Evolutionary conservation across 2,888 invertebrate species (phyloP).

Genomic region (Brachyptera putata): DNA sequence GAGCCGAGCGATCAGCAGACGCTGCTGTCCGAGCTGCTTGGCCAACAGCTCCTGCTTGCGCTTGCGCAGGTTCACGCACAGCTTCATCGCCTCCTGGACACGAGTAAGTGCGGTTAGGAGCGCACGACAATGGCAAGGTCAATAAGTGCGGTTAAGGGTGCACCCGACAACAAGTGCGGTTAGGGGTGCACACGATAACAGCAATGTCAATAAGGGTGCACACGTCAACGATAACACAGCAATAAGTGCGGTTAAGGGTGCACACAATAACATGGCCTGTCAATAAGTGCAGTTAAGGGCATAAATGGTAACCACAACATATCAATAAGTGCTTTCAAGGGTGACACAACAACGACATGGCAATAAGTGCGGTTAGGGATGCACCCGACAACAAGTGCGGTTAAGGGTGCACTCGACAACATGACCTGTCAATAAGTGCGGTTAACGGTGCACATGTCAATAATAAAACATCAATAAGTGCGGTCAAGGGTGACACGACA

Average conservation of each 20-base stretch:
- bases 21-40: conserved; percentile 85
- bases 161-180: background rate
- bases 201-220: too few species aligned
- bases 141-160: background rate
- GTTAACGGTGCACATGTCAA: too few species aligned
- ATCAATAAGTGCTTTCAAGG: too few species aligned
- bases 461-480: conserved; percentile 3
- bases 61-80: conserved; percentile 76
- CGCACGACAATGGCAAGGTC: background rate
- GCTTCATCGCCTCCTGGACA: conserved; percentile 59
- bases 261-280: too few species aligned
- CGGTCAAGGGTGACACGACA: background rate
- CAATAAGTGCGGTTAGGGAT: too few species aligned
- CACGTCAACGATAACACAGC: too few species aligned
- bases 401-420: too few species aligned
- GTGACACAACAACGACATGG: too few species aligned
- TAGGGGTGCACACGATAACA: background rate
- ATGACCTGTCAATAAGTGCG: too few species aligned
- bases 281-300: too few species aligned
- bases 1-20: conserved; percentile 72
- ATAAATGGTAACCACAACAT: too few species aligned
- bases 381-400: background rate
- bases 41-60: conserved; percentile 82
- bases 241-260: too few species aligned
- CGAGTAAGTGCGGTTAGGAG: background rate